Base-by-base conservation (phyloP, 2,113 vertebrate genomes). In the Xiphophorus maculatus region DNA sequence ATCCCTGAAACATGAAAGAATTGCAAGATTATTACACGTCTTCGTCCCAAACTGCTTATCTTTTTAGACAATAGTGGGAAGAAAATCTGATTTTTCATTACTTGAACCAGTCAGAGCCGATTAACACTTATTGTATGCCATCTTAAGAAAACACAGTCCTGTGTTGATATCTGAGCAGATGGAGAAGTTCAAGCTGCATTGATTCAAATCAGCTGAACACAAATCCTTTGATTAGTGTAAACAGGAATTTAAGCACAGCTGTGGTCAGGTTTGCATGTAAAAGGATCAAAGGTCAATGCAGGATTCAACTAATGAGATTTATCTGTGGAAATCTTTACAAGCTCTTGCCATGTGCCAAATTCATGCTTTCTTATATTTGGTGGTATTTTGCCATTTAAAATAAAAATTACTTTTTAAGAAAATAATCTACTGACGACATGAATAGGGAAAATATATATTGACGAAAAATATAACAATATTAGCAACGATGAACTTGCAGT, bases 151-250 rank as follows among this genome's bases (percentile, higher is more conserved):
- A 61, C 37, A 68, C 74, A 62, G 37, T 37, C 54, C 44, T 8
- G 17, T 33, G 33, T 48, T 60, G 62, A 40, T 66, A 70, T 66
- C 1, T 35, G 84, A 76, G 8, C 63, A 8, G 54, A 27, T 28
- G 1, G 63, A 76, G 71, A 65, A 37, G 64, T 25, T 25, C 19
- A 42, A 44, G 73, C 11, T 54, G 58, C 54, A 13, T 51, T 63
- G 17, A 73, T 70, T 78, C 22, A 61, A 48, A 78, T 80, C 77
- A 80, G 25, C 32, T 64, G 40, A 80, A 54, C 75, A 80, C 64
- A 84, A 76, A 81, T 54, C n/a, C 71, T 78, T 75, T 88, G 84
- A 82, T 90, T 81, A 65, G 74, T 79, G 74, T 77, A 74, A 86
- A 85, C 81, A 89, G 72, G 63, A 84, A 73, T 70, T 58, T n/a